Evolutionary conservation across 2,888 invertebrate genomes (phyloP).

Genomic region (Idaea aversata): DNA sequence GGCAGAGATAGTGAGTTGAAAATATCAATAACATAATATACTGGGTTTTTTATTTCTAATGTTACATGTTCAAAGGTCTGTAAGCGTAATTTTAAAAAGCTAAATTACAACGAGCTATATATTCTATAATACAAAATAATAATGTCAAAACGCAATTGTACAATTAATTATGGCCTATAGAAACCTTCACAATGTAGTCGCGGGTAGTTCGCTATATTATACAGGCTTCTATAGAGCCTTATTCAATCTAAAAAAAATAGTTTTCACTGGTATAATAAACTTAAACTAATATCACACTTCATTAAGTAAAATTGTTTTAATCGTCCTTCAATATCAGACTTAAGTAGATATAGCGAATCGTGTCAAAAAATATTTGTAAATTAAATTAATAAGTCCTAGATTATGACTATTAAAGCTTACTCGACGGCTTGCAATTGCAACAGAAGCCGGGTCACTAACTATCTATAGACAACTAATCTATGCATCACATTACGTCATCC

Average conservation of each 20-base stretch:
- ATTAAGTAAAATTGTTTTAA: constrained; percentile 39
- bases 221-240: background rate
- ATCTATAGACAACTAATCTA: constrained; percentile 58
- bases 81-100: background rate
- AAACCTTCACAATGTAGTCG: background rate
- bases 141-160: background rate
- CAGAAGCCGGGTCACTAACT: constrained; percentile 47
- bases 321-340: constrained; percentile 35
- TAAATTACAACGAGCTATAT: background rate
- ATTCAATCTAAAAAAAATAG: background rate
- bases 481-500: constrained; percentile 76
- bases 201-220: background rate
- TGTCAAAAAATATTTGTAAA: constrained; percentile 49
- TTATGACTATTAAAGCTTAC: constrained; percentile 66
- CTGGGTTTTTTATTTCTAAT: background rate
- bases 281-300: constrained; percentile 73
- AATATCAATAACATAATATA: no score
- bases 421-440: constrained; percentile 58
- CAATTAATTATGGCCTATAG: background rate
- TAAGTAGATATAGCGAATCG: constrained; percentile 34
- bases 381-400: constrained; percentile 40
- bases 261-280: constrained; percentile 36
- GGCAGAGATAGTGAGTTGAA: no score
- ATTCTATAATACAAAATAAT: background rate
- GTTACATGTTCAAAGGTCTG: background rate